These are phyloP conservation scores for Aphidius colemani DNA, from an alignment of 2,888 invertebrate species.

Conservation along the genomic window DNA sequence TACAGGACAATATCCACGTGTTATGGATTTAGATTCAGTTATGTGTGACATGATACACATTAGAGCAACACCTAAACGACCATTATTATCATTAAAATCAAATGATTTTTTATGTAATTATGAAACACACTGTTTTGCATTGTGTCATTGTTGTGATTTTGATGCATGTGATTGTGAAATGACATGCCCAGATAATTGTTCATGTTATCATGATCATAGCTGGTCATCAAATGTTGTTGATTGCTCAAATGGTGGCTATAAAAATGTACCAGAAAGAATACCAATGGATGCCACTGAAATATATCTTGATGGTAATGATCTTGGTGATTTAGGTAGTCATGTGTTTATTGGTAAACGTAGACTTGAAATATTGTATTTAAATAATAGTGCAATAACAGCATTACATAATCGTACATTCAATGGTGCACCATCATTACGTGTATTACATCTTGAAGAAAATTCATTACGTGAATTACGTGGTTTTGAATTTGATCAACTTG, in stretches of 20 bases:
- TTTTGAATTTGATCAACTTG: conserved; percentile 78
- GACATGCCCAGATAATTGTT: conserved; percentile 85
- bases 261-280: conserved; percentile 76
- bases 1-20: conserved; percentile 75
- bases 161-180: conserved; percentile 91
- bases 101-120: conserved; percentile 83
- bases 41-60: conserved; percentile 77
- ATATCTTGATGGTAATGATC: conserved; percentile 81
- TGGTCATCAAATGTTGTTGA: conserved; percentile 86
- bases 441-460: conserved; percentile 80
- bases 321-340: conserved; percentile 80
- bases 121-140: conserved; percentile 80
- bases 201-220: conserved; percentile 85
- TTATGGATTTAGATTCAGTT: conserved; percentile 79
- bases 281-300: conserved; percentile 91
- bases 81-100: conserved; percentile 71
- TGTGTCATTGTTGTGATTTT: conserved; percentile 89
- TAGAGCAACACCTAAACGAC: conserved; percentile 66
- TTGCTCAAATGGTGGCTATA: conserved; percentile 77
- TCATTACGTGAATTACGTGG: conserved; percentile 73
- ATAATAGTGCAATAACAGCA: conserved; percentile 76
- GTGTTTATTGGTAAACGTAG: conserved; percentile 86
- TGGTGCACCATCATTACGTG: conserved; percentile 74
- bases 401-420: conserved; percentile 83
- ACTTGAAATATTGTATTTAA: conserved; percentile 76